Conservation (phyloP, 2,888 invertebrate species). For the Apoderus coryli region DNA sequence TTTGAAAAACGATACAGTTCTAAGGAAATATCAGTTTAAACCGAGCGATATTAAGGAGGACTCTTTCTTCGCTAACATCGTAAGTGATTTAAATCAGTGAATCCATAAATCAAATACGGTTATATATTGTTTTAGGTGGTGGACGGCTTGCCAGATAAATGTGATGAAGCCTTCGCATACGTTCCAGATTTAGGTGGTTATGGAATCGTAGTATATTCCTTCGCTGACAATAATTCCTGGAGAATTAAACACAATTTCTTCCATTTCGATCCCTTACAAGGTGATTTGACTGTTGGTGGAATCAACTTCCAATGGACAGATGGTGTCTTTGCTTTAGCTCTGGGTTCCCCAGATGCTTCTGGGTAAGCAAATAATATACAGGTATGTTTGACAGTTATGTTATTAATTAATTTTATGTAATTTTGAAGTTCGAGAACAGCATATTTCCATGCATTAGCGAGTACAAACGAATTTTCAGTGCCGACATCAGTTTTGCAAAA, state of each 20-base stretch:
- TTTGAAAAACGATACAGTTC: slow-evolving; percentile 55
- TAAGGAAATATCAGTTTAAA: slow-evolving; percentile 55
- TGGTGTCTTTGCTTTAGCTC: slow-evolving; percentile 61
- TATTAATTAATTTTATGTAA: neutral
- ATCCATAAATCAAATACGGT: neutral
- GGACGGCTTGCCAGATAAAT: slow-evolving; percentile 52
- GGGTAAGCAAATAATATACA: slow-evolving; percentile 19
- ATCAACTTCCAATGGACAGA: slow-evolving; percentile 78
- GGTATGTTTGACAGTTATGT: no score
- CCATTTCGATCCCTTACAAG: slow-evolving; percentile 66
- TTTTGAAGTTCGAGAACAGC: slow-evolving; percentile 46
- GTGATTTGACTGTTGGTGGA: slow-evolving; percentile 62
- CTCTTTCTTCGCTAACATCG: slow-evolving; percentile 69
- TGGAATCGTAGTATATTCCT: slow-evolving; percentile 63
- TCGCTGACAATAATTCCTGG: slow-evolving; percentile 61
- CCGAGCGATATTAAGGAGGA: slow-evolving; percentile 55
- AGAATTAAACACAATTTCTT: slow-evolving; percentile 68
- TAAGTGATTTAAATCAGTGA: slow-evolving; percentile 33
- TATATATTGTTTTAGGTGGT: slow-evolving; percentile 41
- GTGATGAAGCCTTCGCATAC: slow-evolving; percentile 63
- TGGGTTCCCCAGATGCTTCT: slow-evolving; percentile 31
- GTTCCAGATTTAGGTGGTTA: slow-evolving; percentile 63
- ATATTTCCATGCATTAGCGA: slow-evolving; percentile 72
- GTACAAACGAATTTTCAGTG: slow-evolving; percentile 67
- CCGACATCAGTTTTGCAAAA: slow-evolving; percentile 59